These are phyloP conservation scores for Oreonectes daqikongensis DNA, from an alignment of 2,797 vertebrate genomes.

Conservation along the genomic window DNA sequence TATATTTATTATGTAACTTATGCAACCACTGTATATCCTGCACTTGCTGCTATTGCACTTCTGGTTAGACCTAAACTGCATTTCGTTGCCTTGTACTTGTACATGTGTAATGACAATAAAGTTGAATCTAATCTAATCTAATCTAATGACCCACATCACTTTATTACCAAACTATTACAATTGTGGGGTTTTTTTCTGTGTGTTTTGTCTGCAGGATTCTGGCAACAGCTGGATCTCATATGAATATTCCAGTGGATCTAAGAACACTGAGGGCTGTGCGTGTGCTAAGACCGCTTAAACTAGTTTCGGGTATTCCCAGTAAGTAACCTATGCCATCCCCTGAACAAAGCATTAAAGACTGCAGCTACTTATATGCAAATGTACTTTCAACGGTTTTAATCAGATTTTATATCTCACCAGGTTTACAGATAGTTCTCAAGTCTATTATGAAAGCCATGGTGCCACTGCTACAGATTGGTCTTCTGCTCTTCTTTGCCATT, in stretches of 20 bases:
- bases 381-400: neutral
- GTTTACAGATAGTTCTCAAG: conserved; percentile 97
- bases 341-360: neutral
- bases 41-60: no score
- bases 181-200: no score
- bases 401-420: conserved; percentile 66
- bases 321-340: conserved; percentile 69
- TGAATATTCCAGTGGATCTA: conserved; percentile 97
- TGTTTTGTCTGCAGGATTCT: conserved; percentile 82
- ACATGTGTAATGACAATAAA: no score
- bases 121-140: no score
- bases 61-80: no score
- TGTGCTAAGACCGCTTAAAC: conserved; percentile 94
- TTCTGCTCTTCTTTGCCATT: conserved; percentile 97
- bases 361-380: neutral
- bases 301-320: conserved; percentile 98
- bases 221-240: conserved; percentile 94
- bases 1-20: no score
- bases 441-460: conserved; percentile 99
- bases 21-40: no score
- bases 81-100: no score
- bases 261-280: conserved; percentile 94
- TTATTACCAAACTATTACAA: no score
- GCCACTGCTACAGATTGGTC: conserved; percentile 95
- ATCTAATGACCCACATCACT: no score